Base-by-base conservation (phyloP, 2,113 vertebrate species). In the Elaphurus davidianus region DNA sequence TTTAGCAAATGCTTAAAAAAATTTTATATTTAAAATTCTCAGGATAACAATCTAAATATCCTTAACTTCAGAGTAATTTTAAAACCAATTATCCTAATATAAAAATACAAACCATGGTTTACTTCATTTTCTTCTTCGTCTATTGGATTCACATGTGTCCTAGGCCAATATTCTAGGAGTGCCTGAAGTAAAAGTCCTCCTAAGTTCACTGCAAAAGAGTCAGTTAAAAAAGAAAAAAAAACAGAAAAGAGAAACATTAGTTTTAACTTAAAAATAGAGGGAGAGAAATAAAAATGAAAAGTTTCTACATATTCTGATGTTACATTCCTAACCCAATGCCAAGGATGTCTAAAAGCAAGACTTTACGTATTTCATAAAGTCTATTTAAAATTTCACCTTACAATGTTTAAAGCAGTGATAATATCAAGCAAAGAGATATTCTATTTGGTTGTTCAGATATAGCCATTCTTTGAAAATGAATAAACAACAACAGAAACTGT, bases 51-150 rank as follows among this genome's bases (percentile, higher is more conserved):
- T 82, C 14, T 71, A 83, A 87, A 62, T 21, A 55, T 40, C 16
- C 55, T 82, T 71, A 85, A 55, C 43, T 43, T 40, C 64, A 30
- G 40, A 71, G 81, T 57, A 67, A 94, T 7, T 62, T 33, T 60
- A 30, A 55, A 55, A 59, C n/a, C 55, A 50, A 30, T 27, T 40
- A 79, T 83, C 7, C 50, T 43, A 16, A 67, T 16, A 52, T n/a
- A 93, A 90, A 97, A 93, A 59, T 4, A 95, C 99, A 87, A 82
- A 99, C 99, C 99, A 30, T 99, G 99, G 98, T 99, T 99, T 91
- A 99, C 99, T 98, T 99, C 99, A 8, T 99, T 99, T 98, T 99
- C 99, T 57, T 99, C 99, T 98, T 99, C 99, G n/a, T 99, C 99
- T 99, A 99, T 99, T 55, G 99, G 99, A 98, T 99, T 99, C 98